These are phyloP conservation scores for Nysson spinosus DNA, from an alignment of 2,888 invertebrate species.

Conservation along the genomic window DNA sequence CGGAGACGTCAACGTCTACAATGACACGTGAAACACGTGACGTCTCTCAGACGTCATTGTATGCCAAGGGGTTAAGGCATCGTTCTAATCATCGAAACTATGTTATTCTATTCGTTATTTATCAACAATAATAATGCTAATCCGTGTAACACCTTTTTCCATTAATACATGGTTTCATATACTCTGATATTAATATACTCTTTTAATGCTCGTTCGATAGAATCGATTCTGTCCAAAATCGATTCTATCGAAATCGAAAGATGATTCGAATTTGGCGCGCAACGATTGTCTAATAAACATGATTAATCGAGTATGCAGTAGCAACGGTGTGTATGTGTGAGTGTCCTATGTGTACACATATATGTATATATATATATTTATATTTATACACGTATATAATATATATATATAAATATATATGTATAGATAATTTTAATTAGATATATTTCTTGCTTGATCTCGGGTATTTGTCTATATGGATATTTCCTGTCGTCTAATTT, in stretches of 20 bases:
- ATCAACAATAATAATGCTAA: too few relatives aligned
- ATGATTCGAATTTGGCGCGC: too few relatives aligned
- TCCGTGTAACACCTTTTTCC: too few relatives aligned
- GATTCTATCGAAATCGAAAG: conserved; percentile 7
- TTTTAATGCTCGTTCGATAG: neutral
- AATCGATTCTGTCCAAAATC: neutral
- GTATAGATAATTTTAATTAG: conserved; percentile 14
- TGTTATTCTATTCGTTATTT: too few relatives aligned
- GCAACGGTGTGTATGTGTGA: neutral
- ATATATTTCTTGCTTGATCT: too few relatives aligned
- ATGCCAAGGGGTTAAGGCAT: too few relatives aligned
- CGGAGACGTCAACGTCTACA: too few relatives aligned
- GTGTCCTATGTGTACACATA: neutral
- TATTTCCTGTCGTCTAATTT: conserved; percentile 76
- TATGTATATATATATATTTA: neutral
- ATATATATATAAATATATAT: conserved; percentile 23
- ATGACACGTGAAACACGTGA: too few relatives aligned
- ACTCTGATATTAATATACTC: too few relatives aligned
- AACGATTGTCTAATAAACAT: conserved; percentile 53
- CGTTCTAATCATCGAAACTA: too few relatives aligned
- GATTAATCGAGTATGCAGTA: conserved; percentile 17
- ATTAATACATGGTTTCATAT: too few relatives aligned
- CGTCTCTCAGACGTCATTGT: too few relatives aligned
- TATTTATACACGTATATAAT: neutral
- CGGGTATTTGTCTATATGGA: conserved; percentile 7